Conservation (phyloP, 1,140 invertebrate species). For the Panagrolaimus sp. region DNA sequence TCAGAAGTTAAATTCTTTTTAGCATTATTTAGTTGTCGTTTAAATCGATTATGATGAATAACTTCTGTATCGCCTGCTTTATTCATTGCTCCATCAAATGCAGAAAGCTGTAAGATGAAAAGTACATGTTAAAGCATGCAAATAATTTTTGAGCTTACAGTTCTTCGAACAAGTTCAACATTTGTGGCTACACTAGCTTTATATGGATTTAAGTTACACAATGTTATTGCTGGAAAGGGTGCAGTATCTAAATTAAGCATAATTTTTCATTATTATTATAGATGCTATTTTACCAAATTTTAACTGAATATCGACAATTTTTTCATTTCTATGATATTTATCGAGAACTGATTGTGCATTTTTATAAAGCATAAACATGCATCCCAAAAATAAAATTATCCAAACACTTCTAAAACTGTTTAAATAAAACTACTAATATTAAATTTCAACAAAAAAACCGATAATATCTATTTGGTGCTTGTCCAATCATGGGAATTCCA, state of each 20-base stretch:
- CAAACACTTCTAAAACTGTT: slow-evolving; percentile 35
- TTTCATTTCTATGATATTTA: slow-evolving; percentile 52
- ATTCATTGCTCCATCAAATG: slow-evolving; percentile 48
- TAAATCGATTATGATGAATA: slow-evolving; percentile 4
- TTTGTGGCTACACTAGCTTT: slow-evolving; percentile 45
- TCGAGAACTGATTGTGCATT: slow-evolving; percentile 44
- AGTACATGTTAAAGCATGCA: background rate
- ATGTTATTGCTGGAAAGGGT: slow-evolving; percentile 51
- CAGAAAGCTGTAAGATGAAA: slow-evolving; percentile 37
- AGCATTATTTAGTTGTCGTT: slow-evolving; percentile 9
- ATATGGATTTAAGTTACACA: slow-evolving; percentile 55
- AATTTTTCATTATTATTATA: no score
- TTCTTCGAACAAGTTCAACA: slow-evolving; percentile 44
- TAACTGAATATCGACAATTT: slow-evolving; percentile 53
- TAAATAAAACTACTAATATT: no score
- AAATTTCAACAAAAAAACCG: slow-evolving; percentile 21
- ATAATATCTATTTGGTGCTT: slow-evolving; percentile 48
- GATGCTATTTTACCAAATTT: slow-evolving; percentile 50
- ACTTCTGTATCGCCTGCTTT: slow-evolving; percentile 40
- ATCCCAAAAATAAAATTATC: slow-evolving; percentile 42
- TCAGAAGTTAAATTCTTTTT: background rate
- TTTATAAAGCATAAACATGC: slow-evolving; percentile 38
- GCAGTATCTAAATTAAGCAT: slow-evolving; percentile 36
- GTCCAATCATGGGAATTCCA: slow-evolving; percentile 55
- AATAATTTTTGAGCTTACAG: slow-evolving; percentile 21